Conservation (phyloP, 2,113 vertebrate species). For the Cyprinus carpio region DNA sequence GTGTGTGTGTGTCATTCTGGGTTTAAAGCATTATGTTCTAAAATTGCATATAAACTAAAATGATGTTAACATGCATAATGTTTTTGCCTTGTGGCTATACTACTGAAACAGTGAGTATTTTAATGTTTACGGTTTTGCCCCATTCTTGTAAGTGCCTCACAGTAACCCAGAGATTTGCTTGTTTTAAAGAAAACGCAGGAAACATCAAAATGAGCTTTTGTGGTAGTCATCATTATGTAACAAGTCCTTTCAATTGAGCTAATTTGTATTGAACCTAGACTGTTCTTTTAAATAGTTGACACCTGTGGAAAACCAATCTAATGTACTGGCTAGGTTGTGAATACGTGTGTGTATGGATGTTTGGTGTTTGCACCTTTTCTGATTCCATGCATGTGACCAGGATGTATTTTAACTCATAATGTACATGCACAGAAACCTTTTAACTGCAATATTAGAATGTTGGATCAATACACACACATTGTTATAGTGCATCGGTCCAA, state of each 20-base stretch:
- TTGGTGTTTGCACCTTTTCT: neutral
- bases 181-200: neutral
- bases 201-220: neutral
- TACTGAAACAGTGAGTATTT: neutral
- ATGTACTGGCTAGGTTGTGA: neutral
- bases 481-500: slow-evolving; percentile 14
- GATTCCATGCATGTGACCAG: neutral
- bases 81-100: neutral
- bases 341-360: neutral
- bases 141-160: neutral
- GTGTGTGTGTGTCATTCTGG: too few relatives aligned
- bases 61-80: neutral
- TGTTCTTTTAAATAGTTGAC: neutral
- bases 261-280: neutral
- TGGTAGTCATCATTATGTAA: neutral
- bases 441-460: slow-evolving; percentile 23
- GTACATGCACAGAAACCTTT: slow-evolving; percentile 21
- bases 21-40: too few relatives aligned
- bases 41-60: neutral
- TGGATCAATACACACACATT: slow-evolving; percentile 21
- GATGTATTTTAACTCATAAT: neutral
- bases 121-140: neutral
- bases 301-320: neutral
- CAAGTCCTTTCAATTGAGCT: neutral
- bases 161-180: neutral